A percentile compares a stretch with the other conserved stretches of the same genome.
These are phyloP conservation scores for Willisornis vidua DNA, from an alignment of 2,113 vertebrate genomes.

Conservation along the genomic window DNA sequence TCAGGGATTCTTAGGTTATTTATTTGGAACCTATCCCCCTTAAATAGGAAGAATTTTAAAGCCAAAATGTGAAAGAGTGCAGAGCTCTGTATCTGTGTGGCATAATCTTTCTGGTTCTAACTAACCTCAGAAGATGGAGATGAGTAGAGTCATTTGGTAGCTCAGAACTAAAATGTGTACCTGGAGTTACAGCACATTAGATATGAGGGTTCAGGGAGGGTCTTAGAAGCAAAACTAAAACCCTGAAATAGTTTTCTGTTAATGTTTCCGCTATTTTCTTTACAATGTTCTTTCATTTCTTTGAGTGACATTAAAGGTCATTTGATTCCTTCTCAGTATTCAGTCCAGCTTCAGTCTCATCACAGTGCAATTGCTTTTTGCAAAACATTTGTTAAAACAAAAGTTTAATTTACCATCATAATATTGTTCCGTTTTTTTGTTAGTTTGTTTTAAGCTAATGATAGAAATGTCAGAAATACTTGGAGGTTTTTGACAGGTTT, in stretches of 20 bases:
- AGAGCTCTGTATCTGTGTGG: not conserved
- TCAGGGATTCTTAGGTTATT: not conserved
- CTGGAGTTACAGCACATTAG: not conserved
- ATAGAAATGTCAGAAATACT: not conserved
- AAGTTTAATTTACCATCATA: not conserved
- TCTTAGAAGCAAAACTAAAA: not conserved
- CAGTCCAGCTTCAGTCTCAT: not conserved
- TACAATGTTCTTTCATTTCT: not conserved
- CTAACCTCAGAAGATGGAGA: not conserved
- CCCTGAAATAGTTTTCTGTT: not conserved
- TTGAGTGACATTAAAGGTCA: not conserved
- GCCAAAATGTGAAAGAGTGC: not conserved
- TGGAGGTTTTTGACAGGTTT: not conserved
- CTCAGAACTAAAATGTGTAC: not conserved
- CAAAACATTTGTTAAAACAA: not conserved
- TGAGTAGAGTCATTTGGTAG: not conserved
- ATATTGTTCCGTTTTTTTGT: not conserved
- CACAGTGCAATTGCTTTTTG: not conserved
- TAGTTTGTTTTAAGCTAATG: not conserved
- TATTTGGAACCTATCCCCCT: not conserved
- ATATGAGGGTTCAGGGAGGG: accelerated
- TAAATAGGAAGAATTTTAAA: not conserved
- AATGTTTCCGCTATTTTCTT: not conserved
- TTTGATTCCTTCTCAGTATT: not conserved
- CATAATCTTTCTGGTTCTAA: not conserved